phyloP scores from a whole-genome alignment of 2,888 invertebrate genomes.

The Rhyacophila evoluta region DNA sequence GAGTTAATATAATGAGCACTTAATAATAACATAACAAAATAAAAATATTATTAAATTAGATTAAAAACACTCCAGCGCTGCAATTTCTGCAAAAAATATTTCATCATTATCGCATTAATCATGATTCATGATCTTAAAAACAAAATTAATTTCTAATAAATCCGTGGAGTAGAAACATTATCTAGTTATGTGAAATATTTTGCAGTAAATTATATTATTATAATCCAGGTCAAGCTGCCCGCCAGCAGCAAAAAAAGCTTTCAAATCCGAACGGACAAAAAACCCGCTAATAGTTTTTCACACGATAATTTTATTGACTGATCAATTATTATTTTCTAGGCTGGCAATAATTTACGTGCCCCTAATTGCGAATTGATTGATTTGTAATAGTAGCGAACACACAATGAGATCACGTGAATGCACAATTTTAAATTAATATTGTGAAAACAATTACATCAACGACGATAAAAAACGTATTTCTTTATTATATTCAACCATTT shows the following conservation, averaged over 20 bases:
- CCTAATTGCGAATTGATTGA: neutral
- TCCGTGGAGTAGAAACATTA: neutral
- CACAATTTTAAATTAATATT: no score
- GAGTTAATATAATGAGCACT: no score
- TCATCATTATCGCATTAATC: neutral
- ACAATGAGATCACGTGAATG: no score
- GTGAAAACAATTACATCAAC: no score
- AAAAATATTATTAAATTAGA: no score
- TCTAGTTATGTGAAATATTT: slow-evolving; percentile 15
- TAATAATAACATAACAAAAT: no score
- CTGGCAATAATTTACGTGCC: neutral
- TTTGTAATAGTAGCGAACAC: neutral
- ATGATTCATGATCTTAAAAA: neutral
- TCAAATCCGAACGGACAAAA: slow-evolving; percentile 1
- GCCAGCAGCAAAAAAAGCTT: slow-evolving; percentile 3
- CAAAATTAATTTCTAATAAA: neutral
- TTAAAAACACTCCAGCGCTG: no score
- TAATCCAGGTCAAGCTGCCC: neutral
- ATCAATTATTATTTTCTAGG: neutral
- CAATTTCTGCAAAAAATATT: neutral
- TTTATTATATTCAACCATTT: no score
- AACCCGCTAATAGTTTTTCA: neutral
- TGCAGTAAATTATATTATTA: neutral
- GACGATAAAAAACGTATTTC: no score
- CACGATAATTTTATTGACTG: slow-evolving; percentile 4